These are phyloP conservation scores for Rotaria magnacalcarata DNA, from an alignment of 2,888 invertebrate genomes.

Conservation along the genomic window DNA sequence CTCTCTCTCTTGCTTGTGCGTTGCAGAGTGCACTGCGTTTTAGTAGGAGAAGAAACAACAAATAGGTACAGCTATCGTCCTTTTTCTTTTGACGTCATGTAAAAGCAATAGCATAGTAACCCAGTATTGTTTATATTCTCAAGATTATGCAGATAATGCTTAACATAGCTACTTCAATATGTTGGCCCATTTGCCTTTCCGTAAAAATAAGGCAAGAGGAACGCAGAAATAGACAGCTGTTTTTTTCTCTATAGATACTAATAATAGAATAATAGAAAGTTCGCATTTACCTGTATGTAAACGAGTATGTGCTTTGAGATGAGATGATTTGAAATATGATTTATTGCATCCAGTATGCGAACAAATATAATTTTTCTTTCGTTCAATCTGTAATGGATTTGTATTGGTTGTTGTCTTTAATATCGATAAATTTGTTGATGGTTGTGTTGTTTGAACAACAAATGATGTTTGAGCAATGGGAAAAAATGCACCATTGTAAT, in stretches of 20 bases:
- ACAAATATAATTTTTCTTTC: conserved; percentile 11
- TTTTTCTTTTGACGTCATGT: neutral
- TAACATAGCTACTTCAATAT: no score
- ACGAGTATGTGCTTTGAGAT: conserved; percentile 85
- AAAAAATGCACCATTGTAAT: neutral
- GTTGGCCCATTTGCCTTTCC: neutral
- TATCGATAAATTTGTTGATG: neutral
- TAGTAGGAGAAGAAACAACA: neutral
- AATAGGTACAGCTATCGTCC: neutral
- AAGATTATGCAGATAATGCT: neutral
- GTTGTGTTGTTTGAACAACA: neutral
- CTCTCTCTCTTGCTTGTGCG: neutral
- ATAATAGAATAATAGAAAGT: neutral
- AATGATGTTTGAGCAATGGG: conserved; percentile 14
- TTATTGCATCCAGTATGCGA: conserved; percentile 68
- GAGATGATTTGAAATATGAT: conserved; percentile 94
- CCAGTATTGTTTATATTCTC: neutral
- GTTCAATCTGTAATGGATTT: neutral
- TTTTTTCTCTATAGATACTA: neutral
- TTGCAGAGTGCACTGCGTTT: neutral
- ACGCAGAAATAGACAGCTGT: neutral
- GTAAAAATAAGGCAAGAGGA: neutral
- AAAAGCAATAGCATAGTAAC: neutral
- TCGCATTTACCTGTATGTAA: conserved; percentile 69
- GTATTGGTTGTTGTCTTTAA: neutral